Base-by-base conservation (phyloP, 2,113 vertebrate genomes). In the Pelecanus crispus region DNA sequence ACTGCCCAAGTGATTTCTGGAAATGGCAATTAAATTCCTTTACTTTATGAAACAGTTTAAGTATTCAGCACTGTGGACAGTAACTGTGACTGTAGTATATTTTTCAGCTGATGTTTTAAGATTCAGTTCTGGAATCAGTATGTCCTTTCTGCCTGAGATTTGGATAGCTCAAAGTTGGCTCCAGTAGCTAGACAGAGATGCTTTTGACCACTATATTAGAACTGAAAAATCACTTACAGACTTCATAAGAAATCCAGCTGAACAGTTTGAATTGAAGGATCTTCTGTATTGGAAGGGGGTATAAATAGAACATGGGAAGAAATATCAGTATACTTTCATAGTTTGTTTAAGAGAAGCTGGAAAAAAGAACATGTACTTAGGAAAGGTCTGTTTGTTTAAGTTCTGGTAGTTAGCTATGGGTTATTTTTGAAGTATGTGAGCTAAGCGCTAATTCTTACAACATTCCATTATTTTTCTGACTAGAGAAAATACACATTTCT, bases 401-500 rank as follows among this genome's bases (percentile, higher is more conserved):
- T 21, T 38, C n/a, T 8, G 68, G 17, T 8, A 14, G 19, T 15
- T 62, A 67, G 14, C 61, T 53, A 0, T 19, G 36, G 24, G 9
- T 62, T 63, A 6, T 24, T 59, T 88, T n/a, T 40, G 20, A 80
- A 16, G 11, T 22, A 8, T 11, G 22, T 17, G 3, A 70, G 31
- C 17, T 20, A 49, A 90, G 63, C 70, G 85, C 49, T 19, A 14
- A 91, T 74, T 70, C 84, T 92, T 25, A 78, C 61, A 77, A 47
- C 17, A n/a, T 92, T 65, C 68, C 34, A 6, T 89, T 66, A 3
- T 94, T 95, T 96, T 94, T 93, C 92, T 96, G 87, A 71, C 92
- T 97, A 99, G 99, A 99, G 98, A 99, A 99, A 98, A 99, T 99
- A 68, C 99, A 99, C 97, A 99, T 99, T 98, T 99, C 99, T 92